Base-by-base conservation (phyloP, 2,888 invertebrate species). In the Taphrorychus bicolor region DNA sequence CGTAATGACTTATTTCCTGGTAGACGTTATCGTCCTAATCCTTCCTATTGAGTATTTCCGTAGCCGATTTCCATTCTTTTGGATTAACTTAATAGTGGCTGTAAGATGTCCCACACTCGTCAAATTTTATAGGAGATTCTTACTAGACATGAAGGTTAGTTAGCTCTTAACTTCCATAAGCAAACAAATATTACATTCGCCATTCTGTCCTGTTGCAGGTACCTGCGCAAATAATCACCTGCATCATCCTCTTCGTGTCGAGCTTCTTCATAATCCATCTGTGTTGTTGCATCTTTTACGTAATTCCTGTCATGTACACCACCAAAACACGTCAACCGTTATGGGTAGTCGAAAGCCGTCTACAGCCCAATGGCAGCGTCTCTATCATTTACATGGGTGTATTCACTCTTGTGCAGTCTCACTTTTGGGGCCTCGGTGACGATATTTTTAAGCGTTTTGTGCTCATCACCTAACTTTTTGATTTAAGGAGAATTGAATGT, bases 341-440 rank as follows among this genome's bases (percentile, higher is more conserved):
- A 16, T 51, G 18, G 51, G 19, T 51, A 7, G 7, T 7, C 0
- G 19, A 51, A 18, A 51, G 7, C 18, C 16, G 19, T 9, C 19
- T 18, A 5, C 17, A 16, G 7, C 4, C n/a, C n/a, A n/a, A 51
- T 14, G 5, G 45, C 45, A 45, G 45, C 45, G 16, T 45, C 7
- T 17, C 18, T 1, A 18, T 53, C n/a, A 16, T 53, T 9, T 56
- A 56, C 21, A 16, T 40, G 5, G 22, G 23, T 3, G n/a, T 21
- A 16, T 56, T 40, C 4, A 18, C 16, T 16, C 18, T 40, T 2
- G 56, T 56, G 5, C 56, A 56, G 40, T 17, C 41, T 1, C 56
- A 56, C 19, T 56, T 56, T 56, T 40, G 40, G 56, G 56, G 41
- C 14, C 41, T 56, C 40, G 63, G 56, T 63, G 19, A 22, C n/a